A percentile compares a stretch with the other conserved stretches of the same genome.
phyloP scores from a whole-genome alignment of 2,797 vertebrate species.

The Pantherophis vulpinus region DNA sequence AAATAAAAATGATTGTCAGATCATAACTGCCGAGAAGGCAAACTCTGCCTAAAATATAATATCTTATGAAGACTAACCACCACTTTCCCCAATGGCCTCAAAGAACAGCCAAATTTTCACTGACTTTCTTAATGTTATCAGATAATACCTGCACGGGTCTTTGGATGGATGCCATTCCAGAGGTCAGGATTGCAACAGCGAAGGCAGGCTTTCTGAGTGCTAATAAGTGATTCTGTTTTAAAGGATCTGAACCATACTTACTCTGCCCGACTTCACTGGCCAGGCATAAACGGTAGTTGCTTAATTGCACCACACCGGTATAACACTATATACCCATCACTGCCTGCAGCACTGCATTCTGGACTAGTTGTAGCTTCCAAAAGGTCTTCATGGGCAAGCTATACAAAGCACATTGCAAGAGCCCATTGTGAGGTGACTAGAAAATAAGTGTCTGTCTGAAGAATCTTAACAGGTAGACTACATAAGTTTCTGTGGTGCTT shows the following conservation, averaged over 20 bases:
- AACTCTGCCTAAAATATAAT: background rate
- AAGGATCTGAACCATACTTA: background rate
- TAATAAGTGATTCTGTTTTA: background rate
- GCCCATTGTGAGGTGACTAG: background rate
- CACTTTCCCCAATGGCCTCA: background rate
- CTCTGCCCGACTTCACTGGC: background rate
- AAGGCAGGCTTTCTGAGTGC: background rate
- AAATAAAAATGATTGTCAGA: background rate
- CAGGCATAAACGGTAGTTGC: background rate
- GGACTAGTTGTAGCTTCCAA: background rate
- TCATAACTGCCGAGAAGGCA: background rate
- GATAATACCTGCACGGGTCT: background rate
- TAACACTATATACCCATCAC: background rate
- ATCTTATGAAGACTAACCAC: background rate
- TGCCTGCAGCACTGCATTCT: background rate
- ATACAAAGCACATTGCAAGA: background rate
- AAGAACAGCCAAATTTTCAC: background rate
- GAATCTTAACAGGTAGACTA: background rate
- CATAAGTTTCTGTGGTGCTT: background rate
- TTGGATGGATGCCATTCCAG: background rate
- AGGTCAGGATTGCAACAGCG: background rate
- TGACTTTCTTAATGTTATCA: background rate
- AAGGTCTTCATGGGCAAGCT: background rate
- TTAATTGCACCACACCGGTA: background rate
- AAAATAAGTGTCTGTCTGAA: background rate